Conservation (phyloP, 2,113 vertebrate genomes). For the Callospermophilus lateralis region DNA sequence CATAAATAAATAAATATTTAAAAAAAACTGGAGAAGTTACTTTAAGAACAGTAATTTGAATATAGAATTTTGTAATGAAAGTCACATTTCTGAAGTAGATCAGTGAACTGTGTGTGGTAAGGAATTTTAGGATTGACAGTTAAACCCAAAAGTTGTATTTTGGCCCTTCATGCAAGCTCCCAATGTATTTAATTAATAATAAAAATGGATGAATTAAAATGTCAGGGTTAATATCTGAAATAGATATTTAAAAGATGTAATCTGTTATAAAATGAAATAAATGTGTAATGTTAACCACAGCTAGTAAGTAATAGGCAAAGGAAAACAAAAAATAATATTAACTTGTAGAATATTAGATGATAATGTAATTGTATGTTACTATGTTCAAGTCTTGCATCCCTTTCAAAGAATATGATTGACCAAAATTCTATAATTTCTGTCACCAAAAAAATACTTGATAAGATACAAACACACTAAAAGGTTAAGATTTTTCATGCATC, state of each 20-base stretch:
- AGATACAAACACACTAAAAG: not conserved
- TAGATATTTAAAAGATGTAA: slow-evolving; percentile 3
- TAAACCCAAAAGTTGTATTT: not conserved
- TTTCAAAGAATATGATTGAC: not conserved
- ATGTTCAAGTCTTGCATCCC: not conserved
- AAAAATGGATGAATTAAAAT: slow-evolving; percentile 13
- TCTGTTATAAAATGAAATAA: not conserved
- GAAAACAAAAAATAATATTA: not conserved
- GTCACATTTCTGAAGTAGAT: not conserved
- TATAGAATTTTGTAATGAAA: not conserved
- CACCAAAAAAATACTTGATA: slow-evolving; percentile 26
- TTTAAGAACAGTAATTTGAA: not conserved
- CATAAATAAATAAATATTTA: too few relatives aligned
- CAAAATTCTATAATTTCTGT: not conserved
- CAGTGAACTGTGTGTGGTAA: not conserved
- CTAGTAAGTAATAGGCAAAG: not conserved
- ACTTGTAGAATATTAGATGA: not conserved
- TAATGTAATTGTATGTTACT: not conserved
- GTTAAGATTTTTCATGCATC: not conserved
- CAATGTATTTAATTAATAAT: slow-evolving; percentile 25
- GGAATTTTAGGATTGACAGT: not conserved
- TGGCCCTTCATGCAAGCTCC: not conserved
- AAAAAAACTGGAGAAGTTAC: not conserved
- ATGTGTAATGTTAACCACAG: not conserved
- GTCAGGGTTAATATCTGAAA: not conserved